Conservation (phyloP, 2,888 invertebrate species). For the Trissolcus japonicus region DNA sequence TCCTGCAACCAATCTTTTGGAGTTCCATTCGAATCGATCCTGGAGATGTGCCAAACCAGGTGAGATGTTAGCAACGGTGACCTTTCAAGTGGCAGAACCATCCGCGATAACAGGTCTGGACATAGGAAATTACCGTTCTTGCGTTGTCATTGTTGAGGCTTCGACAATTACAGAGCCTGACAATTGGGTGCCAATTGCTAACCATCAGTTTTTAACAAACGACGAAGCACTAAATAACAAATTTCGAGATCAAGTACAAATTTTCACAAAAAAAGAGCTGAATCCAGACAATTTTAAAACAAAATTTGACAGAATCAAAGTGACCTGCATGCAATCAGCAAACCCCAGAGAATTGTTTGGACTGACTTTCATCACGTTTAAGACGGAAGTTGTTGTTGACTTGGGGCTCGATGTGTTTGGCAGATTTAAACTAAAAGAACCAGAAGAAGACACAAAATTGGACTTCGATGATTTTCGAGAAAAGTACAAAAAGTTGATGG, state of each 20-base stretch:
- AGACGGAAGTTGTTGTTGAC: conserved; percentile 69
- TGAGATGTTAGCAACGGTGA: conserved; percentile 67
- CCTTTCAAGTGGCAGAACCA: conserved; percentile 67
- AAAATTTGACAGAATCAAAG: conserved; percentile 71
- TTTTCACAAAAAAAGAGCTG: conserved; percentile 71
- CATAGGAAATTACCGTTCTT: conserved; percentile 71
- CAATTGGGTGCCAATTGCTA: conserved; percentile 69
- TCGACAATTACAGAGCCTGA: conserved; percentile 70
- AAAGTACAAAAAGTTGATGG: conserved; percentile 63
- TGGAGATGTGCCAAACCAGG: conserved; percentile 73
- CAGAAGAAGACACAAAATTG: conserved; percentile 40
- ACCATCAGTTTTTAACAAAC: conserved; percentile 70
- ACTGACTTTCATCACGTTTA: conserved; percentile 65
- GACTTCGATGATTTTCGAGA: conserved; percentile 65
- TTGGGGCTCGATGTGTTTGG: conserved; percentile 69
- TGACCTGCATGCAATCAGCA: conserved; percentile 73
- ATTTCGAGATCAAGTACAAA: conserved; percentile 71
- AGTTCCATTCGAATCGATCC: conserved; percentile 63
- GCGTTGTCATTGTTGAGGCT: conserved; percentile 70
- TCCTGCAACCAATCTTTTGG: conserved; percentile 69
- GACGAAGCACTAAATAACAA: conserved; percentile 70
- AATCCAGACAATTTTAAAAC: conserved; percentile 67
- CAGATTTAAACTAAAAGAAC: conserved; percentile 68
- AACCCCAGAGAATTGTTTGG: conserved; percentile 71
- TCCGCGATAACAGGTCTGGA: conserved; percentile 71